Evolutionary conservation across 1,140 invertebrate genomes (phyloP).

Genomic region (Cyrtorhinus lividipennis): DNA sequence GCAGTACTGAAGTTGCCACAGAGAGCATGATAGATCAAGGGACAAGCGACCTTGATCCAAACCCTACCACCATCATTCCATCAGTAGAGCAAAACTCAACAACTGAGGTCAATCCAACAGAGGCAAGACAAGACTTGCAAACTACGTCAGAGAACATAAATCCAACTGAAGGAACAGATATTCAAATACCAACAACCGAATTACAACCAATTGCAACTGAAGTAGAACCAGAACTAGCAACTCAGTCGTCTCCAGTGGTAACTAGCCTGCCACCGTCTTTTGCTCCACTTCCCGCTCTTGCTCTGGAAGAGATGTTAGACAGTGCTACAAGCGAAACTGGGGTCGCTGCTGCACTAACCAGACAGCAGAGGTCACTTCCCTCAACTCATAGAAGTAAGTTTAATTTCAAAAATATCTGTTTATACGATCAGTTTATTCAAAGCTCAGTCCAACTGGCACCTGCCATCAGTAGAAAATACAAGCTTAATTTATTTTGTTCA

Average conservation of each 20-base stretch:
- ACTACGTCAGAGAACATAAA: conserved; percentile 9
- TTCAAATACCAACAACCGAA: conserved; percentile 16
- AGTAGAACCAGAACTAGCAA: neutral
- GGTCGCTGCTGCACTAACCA: neutral
- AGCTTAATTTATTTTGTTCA: too few species aligned
- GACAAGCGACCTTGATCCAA: too few species aligned
- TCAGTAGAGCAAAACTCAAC: too few species aligned
- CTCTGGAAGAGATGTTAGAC: neutral
- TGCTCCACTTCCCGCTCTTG: too few species aligned
- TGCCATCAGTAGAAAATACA: too few species aligned
- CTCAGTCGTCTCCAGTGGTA: too few species aligned
- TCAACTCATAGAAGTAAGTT: neutral
- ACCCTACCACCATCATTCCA: too few species aligned
- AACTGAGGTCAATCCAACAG: neutral
- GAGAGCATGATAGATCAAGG: neutral
- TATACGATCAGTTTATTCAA: too few species aligned
- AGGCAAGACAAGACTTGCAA: conserved; percentile 15
- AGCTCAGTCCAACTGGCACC: too few species aligned
- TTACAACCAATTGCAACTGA: neutral
- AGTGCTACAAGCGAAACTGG: conserved; percentile 10
- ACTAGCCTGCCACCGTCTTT: too few species aligned
- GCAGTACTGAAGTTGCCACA: neutral
- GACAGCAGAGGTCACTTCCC: neutral
- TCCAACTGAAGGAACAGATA: conserved; percentile 10
- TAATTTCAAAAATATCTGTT: too few species aligned